Percentiles rank a stretch among this genome's conserved stretches.
phyloP scores from a whole-genome alignment of 2,797 vertebrate genomes.

The Morelia viridis region DNA sequence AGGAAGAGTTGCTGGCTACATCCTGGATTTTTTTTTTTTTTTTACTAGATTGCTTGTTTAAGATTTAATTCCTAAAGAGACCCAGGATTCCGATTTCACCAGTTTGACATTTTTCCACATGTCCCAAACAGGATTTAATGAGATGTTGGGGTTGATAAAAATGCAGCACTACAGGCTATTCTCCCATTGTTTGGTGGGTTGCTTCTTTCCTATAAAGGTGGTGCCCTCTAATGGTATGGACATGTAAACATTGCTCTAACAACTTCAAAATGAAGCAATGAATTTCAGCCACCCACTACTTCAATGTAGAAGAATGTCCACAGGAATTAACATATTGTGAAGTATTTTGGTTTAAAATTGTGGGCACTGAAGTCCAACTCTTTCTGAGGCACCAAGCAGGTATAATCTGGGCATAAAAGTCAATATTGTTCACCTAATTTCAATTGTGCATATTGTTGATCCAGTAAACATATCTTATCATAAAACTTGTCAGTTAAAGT shows the following conservation, averaged over 20 bases:
- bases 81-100: slow-evolving; percentile 45
- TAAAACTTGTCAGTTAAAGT: neutral
- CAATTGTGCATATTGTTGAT: neutral
- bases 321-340: neutral
- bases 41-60: slow-evolving; percentile 65
- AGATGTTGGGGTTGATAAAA: slow-evolving; percentile 18
- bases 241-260: slow-evolving; percentile 11
- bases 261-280: neutral
- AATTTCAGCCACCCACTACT: neutral
- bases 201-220: slow-evolving; percentile 22
- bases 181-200: slow-evolving; percentile 24
- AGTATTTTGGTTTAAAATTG: neutral
- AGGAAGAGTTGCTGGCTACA: slow-evolving; percentile 69
- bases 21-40: slow-evolving; percentile 53
- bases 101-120: slow-evolving; percentile 51
- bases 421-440: neutral
- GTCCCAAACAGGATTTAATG: slow-evolving; percentile 29
- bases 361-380: neutral
- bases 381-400: neutral
- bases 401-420: neutral
- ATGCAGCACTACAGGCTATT: neutral
- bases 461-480: neutral
- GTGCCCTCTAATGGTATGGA: slow-evolving; percentile 16
- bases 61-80: slow-evolving; percentile 52
- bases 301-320: neutral